Conservation (phyloP, 2,797 vertebrate species). For the Myioborus miniatus region DNA sequence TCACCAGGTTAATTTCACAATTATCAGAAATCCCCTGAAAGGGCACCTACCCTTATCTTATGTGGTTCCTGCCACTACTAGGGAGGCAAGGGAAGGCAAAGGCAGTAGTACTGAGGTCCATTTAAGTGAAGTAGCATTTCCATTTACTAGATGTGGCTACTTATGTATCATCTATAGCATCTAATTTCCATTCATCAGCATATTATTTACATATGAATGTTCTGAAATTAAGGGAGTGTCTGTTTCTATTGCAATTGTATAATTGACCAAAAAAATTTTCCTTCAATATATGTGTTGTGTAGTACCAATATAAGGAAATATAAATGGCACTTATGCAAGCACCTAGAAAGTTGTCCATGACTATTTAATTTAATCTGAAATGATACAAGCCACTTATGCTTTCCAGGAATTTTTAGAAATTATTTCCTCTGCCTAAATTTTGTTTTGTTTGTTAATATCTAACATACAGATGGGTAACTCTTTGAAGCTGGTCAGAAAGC, state of each 20-base stretch:
- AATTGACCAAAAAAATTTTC: slow-evolving; percentile 57
- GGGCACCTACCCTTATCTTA: not conserved
- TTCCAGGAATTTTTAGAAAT: not conserved
- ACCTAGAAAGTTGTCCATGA: not conserved
- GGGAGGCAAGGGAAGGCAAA: not conserved
- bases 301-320: slow-evolving; percentile 9
- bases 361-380: slow-evolving; percentile 9
- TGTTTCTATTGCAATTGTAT: slow-evolving; percentile 68
- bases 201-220: slow-evolving; percentile 80
- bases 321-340: not conserved
- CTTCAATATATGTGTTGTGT: not conserved
- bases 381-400: not conserved
- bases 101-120: slow-evolving; percentile 10
- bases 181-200: slow-evolving; percentile 81
- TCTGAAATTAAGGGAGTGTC: slow-evolving; percentile 67
- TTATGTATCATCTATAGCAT: slow-evolving; percentile 72
- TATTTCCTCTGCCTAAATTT: not conserved
- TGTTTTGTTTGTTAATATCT: not conserved
- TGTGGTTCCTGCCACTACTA: not conserved
- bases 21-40: slow-evolving; percentile 14
- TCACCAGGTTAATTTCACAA: slow-evolving; percentile 30
- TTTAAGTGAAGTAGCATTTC: slow-evolving; percentile 51
- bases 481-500: not conserved
- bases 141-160: slow-evolving; percentile 62
- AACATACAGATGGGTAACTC: not conserved